A percentile compares a stretch with the other conserved stretches of the same genome.
These are phyloP conservation scores for Megaptera novaeangliae DNA, from an alignment of 2,113 vertebrate species.

Conservation along the genomic window DNA sequence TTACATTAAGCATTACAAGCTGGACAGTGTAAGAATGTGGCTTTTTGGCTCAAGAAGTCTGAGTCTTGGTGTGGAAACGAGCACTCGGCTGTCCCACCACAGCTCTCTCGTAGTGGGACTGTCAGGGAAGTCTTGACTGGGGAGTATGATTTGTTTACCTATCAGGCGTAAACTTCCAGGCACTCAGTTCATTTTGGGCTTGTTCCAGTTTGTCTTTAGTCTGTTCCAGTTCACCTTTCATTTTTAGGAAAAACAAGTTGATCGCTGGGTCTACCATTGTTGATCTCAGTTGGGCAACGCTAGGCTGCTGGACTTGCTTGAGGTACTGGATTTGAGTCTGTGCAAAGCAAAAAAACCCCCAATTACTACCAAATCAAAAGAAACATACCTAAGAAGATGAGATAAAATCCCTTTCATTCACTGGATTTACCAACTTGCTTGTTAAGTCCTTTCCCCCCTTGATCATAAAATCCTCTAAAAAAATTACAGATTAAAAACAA, in stretches of 20 bases:
- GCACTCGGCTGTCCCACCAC: conserved; percentile 96
- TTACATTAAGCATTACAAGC: conserved; percentile 96
- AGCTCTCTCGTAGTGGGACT: conserved; percentile 98
- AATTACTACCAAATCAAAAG: conserved; percentile 69
- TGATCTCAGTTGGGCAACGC: conserved; percentile 97
- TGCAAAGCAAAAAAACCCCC: conserved; percentile 67
- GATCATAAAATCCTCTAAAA: neutral
- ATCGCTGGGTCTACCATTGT: conserved; percentile 99
- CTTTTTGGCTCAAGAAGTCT: conserved; percentile 96
- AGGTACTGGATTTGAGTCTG: conserved; percentile 99
- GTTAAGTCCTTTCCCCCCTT: neutral
- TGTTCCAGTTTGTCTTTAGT: conserved; percentile 99
- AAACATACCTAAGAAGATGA: neutral
- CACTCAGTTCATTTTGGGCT: conserved; percentile 99
- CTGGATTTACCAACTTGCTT: neutral
- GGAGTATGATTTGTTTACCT: conserved; percentile 99
- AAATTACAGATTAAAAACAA: conserved; percentile 26
- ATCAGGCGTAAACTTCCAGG: conserved; percentile 99
- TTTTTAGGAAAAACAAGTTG: conserved; percentile 99
- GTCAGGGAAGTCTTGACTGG: conserved; percentile 99
- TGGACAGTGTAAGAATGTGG: conserved; percentile 92
- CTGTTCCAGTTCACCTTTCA: conserved; percentile 99
- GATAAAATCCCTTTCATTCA: neutral
- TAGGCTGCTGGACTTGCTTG: conserved; percentile 99
- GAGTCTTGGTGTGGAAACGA: conserved; percentile 97